Conservation (phyloP, 2,888 invertebrate species). For the Lithophane socia region DNA sequence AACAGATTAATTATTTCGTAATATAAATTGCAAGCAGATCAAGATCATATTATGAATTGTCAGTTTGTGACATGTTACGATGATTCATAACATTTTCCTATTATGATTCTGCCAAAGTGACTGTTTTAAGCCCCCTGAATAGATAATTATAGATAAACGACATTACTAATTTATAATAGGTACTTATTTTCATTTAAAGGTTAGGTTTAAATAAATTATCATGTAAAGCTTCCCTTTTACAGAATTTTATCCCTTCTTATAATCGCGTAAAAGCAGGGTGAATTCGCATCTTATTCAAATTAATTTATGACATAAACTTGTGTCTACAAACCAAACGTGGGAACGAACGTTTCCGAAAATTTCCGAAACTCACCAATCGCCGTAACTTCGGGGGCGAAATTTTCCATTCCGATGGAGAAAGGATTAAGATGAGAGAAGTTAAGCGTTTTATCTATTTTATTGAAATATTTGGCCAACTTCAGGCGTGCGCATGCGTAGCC, state of each 20-base stretch:
- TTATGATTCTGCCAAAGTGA: too few relatives aligned
- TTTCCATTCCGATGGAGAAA: constrained; percentile 62
- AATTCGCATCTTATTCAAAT: constrained; percentile 33
- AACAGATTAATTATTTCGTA: too few relatives aligned
- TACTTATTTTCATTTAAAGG: too few relatives aligned
- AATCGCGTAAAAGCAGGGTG: background rate
- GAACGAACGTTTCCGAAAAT: constrained; percentile 38
- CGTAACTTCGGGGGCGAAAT: constrained; percentile 67
- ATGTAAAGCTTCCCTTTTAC: background rate
- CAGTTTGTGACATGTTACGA: too few relatives aligned
- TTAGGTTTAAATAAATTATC: too few relatives aligned
- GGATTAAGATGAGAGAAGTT: constrained; percentile 67
- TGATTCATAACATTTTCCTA: too few relatives aligned
- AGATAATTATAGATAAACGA: too few relatives aligned
- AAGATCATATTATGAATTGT: too few relatives aligned
- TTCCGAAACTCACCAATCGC: constrained; percentile 48
- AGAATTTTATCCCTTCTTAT: background rate
- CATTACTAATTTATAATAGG: too few relatives aligned
- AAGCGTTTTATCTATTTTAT: constrained; percentile 67
- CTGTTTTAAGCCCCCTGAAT: too few relatives aligned
- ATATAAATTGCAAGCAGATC: too few relatives aligned
- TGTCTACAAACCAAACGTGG: constrained; percentile 40
- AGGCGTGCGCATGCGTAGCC: constrained; percentile 57
- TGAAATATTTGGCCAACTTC: constrained; percentile 63
- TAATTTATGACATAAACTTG: constrained; percentile 54